Evolutionary conservation across 2,888 invertebrate genomes (phyloP).

Genomic region (Ichneumoninae sp.): DNA sequence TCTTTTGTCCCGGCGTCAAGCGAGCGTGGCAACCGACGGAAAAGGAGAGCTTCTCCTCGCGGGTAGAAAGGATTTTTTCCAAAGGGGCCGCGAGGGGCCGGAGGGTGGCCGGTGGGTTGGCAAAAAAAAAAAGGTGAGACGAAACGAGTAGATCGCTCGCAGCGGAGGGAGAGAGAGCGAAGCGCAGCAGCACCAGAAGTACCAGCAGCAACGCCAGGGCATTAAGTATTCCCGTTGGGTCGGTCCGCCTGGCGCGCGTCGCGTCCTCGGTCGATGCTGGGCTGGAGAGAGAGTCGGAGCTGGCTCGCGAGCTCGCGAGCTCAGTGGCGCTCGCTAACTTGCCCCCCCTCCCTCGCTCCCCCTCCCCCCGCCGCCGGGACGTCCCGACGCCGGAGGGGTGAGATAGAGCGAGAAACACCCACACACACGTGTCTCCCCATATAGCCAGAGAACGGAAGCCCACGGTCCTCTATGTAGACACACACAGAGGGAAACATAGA

Average conservation of each 20-base stretch:
- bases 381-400: conserved; percentile 55
- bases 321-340: conserved; percentile 49
- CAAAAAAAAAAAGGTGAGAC: conserved; percentile 19
- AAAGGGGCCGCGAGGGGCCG: background rate
- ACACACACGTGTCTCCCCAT: conserved; percentile 13
- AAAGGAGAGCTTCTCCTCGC: conserved; percentile 45
- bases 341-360: conserved; percentile 51
- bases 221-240: conserved; percentile 84
- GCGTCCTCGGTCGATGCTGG: conserved; percentile 80
- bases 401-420: conserved; percentile 22
- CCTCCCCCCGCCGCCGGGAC: conserved; percentile 54
- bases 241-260: conserved; percentile 75
- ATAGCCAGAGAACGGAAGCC: background rate
- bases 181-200: conserved; percentile 61
- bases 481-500: conserved; percentile 27
- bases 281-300: conserved; percentile 69
- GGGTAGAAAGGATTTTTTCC: conserved; percentile 72
- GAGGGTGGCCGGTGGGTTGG: background rate
- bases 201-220: conserved; percentile 72
- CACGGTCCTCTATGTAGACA: background rate
- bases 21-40: conserved; percentile 75
- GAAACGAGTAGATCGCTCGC: conserved; percentile 37
- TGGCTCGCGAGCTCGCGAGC: conserved; percentile 65
- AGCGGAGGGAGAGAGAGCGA: background rate
- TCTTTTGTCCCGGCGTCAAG: conserved; percentile 78